Conservation (phyloP, 2,113 vertebrate genomes). For the Vanacampus margaritifer region DNA sequence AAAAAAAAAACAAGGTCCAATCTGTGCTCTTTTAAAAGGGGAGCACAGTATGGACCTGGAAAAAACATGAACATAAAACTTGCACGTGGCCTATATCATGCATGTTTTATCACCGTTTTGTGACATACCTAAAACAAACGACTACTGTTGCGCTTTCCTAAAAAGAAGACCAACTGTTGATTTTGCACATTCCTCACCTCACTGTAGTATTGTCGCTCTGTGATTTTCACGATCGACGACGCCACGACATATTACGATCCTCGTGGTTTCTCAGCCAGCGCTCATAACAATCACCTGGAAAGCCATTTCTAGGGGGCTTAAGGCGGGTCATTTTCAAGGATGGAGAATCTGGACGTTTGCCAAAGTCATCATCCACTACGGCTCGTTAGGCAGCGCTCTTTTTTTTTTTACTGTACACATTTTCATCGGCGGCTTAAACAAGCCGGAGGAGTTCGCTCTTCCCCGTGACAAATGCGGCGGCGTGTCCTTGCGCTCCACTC, state of each 20-base stretch:
- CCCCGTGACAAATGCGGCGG: constrained; percentile 11
- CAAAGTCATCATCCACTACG: not conserved
- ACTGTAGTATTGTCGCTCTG: not conserved
- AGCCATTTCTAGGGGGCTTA: not conserved
- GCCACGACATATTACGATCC: not conserved
- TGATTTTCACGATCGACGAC: not conserved
- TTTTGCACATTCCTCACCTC: not conserved
- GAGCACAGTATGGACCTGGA: too few species aligned
- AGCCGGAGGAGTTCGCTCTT: not conserved
- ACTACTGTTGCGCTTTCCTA: too few species aligned
- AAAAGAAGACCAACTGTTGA: too few species aligned
- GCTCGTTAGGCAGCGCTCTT: not conserved
- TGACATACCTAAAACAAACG: too few species aligned
- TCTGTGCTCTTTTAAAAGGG: too few species aligned
- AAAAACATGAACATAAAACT: too few species aligned
- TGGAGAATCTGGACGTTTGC: not conserved
- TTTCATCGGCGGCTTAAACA: not conserved
- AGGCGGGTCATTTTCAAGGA: not conserved
- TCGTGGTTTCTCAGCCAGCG: not conserved
- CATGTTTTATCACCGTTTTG: too few species aligned
- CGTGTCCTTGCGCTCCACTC: constrained; percentile 35
- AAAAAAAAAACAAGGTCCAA: too few species aligned
- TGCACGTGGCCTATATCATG: too few species aligned
- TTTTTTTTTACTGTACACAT: not conserved
- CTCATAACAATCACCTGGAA: not conserved